phyloP scores from a whole-genome alignment of 2,888 invertebrate genomes.

The Onchidella celtica region DNA sequence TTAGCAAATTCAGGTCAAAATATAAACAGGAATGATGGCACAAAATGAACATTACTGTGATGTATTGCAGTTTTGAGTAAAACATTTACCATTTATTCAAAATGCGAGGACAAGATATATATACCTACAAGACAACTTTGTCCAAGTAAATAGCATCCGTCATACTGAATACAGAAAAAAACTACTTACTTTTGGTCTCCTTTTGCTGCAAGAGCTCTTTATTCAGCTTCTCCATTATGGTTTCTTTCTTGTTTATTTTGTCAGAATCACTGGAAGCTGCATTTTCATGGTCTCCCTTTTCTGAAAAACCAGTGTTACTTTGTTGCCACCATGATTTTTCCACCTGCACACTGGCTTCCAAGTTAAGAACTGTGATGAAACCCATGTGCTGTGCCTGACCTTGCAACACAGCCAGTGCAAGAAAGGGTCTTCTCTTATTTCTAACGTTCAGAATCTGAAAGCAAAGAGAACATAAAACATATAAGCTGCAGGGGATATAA shows the following conservation, averaged over 20 bases:
- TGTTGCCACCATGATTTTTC: conserved; percentile 39
- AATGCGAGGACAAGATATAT: too few relatives aligned
- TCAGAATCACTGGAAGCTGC: too few relatives aligned
- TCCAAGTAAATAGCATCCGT: too few relatives aligned
- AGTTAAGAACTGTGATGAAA: conserved; percentile 56
- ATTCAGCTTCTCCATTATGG: conserved; percentile 5
- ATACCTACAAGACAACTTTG: too few relatives aligned
- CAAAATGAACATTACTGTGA: too few relatives aligned
- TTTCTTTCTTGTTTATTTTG: not conserved
- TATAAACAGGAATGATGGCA: too few relatives aligned
- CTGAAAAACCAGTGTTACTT: not conserved
- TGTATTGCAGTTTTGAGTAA: too few relatives aligned
- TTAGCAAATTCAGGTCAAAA: too few relatives aligned
- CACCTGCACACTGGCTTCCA: conserved; percentile 40
- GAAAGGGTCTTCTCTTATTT: conserved; percentile 35
- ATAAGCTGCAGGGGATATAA: not conserved
- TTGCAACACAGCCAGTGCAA: conserved; percentile 60
- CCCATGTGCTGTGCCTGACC: conserved; percentile 57
- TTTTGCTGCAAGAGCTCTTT: too few relatives aligned
- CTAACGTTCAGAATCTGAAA: conserved; percentile 56
- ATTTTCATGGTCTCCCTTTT: not conserved
- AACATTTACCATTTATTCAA: too few relatives aligned
- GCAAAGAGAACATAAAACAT: not conserved
- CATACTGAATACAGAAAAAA: too few relatives aligned
- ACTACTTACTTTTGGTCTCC: too few relatives aligned